phyloP scores from a whole-genome alignment of 1,140 invertebrate genomes.

The Lepidurus apus region DNA sequence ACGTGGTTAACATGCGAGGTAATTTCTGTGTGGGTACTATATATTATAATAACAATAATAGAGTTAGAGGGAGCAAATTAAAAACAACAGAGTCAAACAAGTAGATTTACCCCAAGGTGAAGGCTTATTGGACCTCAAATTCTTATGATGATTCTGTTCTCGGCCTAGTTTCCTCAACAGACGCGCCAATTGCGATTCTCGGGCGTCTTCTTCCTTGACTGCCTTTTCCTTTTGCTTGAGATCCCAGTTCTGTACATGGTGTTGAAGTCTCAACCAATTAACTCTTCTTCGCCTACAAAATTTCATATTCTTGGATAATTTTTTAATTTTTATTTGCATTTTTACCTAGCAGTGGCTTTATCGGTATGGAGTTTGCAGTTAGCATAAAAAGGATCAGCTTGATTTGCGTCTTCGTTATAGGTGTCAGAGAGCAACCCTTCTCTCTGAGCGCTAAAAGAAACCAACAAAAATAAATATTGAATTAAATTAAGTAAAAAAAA shows the following conservation, averaged over 20 bases:
- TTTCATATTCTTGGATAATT: background rate
- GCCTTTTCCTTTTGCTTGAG: slow-evolving; percentile 45
- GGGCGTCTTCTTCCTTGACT: background rate
- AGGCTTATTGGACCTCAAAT: background rate
- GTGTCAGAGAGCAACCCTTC: slow-evolving; percentile 89
- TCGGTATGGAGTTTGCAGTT: slow-evolving; percentile 91
- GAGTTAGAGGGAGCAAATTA: slow-evolving; percentile 29
- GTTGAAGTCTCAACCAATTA: slow-evolving; percentile 82
- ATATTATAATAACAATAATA: background rate
- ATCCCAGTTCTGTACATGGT: slow-evolving; percentile 65
- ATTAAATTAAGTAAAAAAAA: slow-evolving; percentile 23
- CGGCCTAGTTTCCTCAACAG: background rate
- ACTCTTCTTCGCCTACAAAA: slow-evolving; percentile 56
- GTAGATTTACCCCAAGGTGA: slow-evolving; percentile 28
- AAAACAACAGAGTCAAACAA: background rate
- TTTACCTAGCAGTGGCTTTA: slow-evolving; percentile 49
- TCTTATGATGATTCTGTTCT: background rate
- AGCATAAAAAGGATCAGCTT: slow-evolving; percentile 94
- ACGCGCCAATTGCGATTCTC: background rate
- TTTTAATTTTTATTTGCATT: background rate
- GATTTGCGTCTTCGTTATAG: slow-evolving; percentile 84
- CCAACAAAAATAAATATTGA: slow-evolving; percentile 31
- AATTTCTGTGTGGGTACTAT: slow-evolving; percentile 57
- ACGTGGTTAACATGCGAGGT: slow-evolving; percentile 80
- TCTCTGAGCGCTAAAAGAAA: slow-evolving; percentile 71